phyloP scores from a whole-genome alignment of 2,113 vertebrate species.

The Amphilophus citrinellus region DNA sequence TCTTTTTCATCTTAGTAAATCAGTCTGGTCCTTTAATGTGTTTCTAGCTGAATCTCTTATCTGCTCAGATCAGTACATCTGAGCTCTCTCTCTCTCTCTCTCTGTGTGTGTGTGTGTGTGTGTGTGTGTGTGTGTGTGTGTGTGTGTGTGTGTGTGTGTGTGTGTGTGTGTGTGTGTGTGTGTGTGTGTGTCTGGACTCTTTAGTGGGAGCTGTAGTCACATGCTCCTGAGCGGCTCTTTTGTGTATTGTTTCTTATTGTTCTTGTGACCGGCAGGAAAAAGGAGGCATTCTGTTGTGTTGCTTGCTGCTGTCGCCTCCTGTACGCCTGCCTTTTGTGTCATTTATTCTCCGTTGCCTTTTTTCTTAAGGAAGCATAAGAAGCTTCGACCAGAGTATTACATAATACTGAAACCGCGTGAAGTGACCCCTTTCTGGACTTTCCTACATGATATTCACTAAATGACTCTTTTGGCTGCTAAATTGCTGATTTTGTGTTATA shows the following conservation, averaged over 20 bases:
- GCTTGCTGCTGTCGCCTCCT: background rate
- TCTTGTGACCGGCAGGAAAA: slow-evolving; percentile 57
- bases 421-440: slow-evolving; percentile 5
- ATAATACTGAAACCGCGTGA: background rate
- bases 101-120: slow-evolving; percentile 1
- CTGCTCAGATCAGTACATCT: slow-evolving; percentile 44
- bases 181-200: slow-evolving; percentile 3
- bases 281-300: slow-evolving; percentile 32
- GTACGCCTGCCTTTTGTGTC: background rate
- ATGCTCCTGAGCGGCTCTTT: slow-evolving; percentile 63
- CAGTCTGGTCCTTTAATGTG: background rate
- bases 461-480: background rate
- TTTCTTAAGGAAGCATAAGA: background rate
- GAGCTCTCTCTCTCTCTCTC: slow-evolving; percentile 24
- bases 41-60: slow-evolving; percentile 39
- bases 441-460: background rate
- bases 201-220: slow-evolving; percentile 59
- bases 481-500: background rate
- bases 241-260: slow-evolving; percentile 69
- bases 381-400: background rate
- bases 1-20: slow-evolving; percentile 17
- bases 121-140: slow-evolving; percentile 25
- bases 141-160: background rate
- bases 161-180: slow-evolving; percentile 19
- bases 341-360: background rate